Percentiles rank a stretch among this genome's conserved stretches.
phyloP scores from a whole-genome alignment of 2,888 invertebrate genomes.

The Perithous albicinctus region DNA sequence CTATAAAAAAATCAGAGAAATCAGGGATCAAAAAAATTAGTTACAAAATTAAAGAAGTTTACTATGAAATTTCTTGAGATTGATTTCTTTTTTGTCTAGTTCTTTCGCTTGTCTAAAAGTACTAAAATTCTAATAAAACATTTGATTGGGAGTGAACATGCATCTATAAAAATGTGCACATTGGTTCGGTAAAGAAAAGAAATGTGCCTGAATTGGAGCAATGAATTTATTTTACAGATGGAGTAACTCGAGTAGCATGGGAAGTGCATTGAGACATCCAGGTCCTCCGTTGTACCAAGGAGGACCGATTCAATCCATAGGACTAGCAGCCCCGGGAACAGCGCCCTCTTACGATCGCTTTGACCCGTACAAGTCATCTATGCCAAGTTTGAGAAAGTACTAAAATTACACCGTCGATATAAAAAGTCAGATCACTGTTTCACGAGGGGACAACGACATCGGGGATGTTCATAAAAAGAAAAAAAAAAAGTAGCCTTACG shows the following conservation, averaged over 20 bases:
- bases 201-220: not conserved
- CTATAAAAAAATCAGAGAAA: too few relatives aligned
- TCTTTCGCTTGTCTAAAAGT: too few relatives aligned
- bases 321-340: constrained; percentile 81
- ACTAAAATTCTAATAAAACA: too few relatives aligned
- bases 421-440: constrained; percentile 38
- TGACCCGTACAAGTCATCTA: constrained; percentile 83
- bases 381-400: constrained; percentile 83
- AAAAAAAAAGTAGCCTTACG: constrained; percentile 29
- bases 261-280: constrained; percentile 81
- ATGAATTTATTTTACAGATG: constrained; percentile 72
- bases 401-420: constrained; percentile 70
- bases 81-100: too few relatives aligned
- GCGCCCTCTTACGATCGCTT: constrained; percentile 82
- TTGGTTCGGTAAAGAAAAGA: not conserved
- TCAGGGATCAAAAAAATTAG: too few relatives aligned
- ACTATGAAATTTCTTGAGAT: too few relatives aligned
- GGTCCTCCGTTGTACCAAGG: constrained; percentile 83
- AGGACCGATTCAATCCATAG: constrained; percentile 82
- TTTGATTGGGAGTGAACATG: too few relatives aligned
- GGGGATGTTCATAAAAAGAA: constrained; percentile 27
- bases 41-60: too few relatives aligned
- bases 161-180: not conserved
- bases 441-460: constrained; percentile 12
- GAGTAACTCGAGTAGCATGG: constrained; percentile 83